Base-by-base conservation (phyloP, 2,113 vertebrate genomes). In the Anolis carolinensis region DNA sequence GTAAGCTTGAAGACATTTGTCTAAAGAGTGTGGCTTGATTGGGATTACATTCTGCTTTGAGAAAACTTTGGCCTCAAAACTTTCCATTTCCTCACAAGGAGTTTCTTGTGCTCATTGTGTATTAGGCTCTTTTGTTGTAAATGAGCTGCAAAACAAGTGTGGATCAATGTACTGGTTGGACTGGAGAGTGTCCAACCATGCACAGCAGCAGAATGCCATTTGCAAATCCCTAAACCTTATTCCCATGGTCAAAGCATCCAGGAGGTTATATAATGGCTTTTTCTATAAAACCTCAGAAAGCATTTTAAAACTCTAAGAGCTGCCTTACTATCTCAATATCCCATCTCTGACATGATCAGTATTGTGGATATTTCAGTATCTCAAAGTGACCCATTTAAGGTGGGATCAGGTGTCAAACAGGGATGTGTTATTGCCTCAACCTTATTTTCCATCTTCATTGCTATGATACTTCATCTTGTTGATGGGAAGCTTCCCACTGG, bases 71-170 rank as follows among this genome's bases (percentile, higher is more conserved):
- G 20, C 71, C 36, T 55, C 71, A 59, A 10, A 67, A 76, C 25
- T 84, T 76, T 76, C 82, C 73, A 76, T 50, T 84, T 50, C 36
- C 36, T 63, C 34, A 74, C 52, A 83, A 83, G 52, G 72, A 48
- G 27, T 6, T 18, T 84, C 72, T 32, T 84, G 72, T 84, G 36
- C n/a, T 76, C 55, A 32, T 39, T 32, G 82, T 75, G 52, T 75
- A 59, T 59, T 59, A 59, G 55, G 18, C 16, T 59, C 55, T 48
- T 84, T 59, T 50, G 72, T 65, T 75, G 39, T 84, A 20, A 65
- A 84, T 48, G 20, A 50, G 59, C 72, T 30, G 71, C 32, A 74
- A 39, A 63, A 27, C 82, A 74, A 74, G 23, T 62, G 25, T 44
- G 55, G 32, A 44, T 44, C n/a, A 63, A 83, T n/a, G 71, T 44